Conservation (phyloP, 1,140 invertebrate species). For the Parapsyche elsis region DNA sequence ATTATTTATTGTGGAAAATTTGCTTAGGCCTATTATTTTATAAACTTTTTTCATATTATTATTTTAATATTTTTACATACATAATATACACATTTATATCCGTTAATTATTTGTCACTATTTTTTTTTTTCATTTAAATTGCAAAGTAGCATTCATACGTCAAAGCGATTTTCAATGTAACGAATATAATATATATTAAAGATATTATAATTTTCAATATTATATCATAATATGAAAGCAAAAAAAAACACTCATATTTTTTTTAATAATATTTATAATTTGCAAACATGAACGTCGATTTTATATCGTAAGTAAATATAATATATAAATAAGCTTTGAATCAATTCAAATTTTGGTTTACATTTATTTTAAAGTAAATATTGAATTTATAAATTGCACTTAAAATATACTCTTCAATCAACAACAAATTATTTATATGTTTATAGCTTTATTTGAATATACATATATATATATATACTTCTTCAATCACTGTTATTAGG, state of each 20-base stretch:
- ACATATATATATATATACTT: background rate
- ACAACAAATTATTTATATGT: background rate
- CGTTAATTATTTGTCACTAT: conserved; percentile 51
- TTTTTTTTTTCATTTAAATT: conserved; percentile 46
- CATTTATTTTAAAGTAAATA: no score
- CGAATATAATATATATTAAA: no score
- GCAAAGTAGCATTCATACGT: conserved; percentile 50
- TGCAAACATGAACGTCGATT: conserved; percentile 1
- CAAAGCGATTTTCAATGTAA: conserved; percentile 40
- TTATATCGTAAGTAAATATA: no score
- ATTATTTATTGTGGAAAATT: conserved; percentile 28
- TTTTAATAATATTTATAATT: background rate
- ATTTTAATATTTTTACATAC: conserved; percentile 41
- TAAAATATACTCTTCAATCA: no score
- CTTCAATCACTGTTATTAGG: no score
- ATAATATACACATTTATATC: conserved; percentile 40
- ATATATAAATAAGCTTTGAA: no score
- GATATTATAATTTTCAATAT: no score
- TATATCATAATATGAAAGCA: conserved; percentile 12
- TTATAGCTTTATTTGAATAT: background rate
- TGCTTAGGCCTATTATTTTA: conserved; percentile 29
- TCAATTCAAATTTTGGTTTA: no score
- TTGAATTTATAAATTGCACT: no score
- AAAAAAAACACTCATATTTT: conserved; percentile 12
- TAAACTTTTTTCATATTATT: conserved; percentile 37